Evolutionary conservation across 2,113 vertebrate species (phyloP), one percentile per base, ranked within the genome.

Genomic region (Daboia siamensis): DNA sequence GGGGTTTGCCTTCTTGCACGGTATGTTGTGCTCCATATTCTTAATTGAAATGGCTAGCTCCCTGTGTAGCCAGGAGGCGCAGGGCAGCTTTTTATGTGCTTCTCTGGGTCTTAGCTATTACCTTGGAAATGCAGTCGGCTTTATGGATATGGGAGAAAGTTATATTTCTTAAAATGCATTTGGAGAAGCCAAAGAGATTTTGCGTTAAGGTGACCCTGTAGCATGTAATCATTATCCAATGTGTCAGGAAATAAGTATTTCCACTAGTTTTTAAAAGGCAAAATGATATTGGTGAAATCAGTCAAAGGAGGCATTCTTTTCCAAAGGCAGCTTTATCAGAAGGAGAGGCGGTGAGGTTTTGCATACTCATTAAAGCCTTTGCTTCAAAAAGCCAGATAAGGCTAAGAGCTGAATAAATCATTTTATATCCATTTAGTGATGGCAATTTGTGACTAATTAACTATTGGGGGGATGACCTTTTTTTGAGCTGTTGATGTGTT

Each of bases 1-100:
- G 33, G 69, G 74, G 74, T 80, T 94, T 1, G 0, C 92, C 3
- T 88, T 93, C 44, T 91, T 7, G 0, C 33, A 21, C 74, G 3
- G 74, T 80, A 59, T 90, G 94, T 95, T 92, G 92, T 91, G 92
- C 91, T 92, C 94, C 94, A 90, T 86, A 91, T 93, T 95, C 93
- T 93, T 97, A 96, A 96, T 96, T 96, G 96, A 97, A 96, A 95
- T 93, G 94, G 94, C 96, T 95, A 91, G 90, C 88, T 96, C 95
- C 96, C 95, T 0, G 61, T 94, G 94, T 95, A 61, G 91, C 1
- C 59, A 74, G 80, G 93, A 95, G 91, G 93, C 93, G 85, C 88
- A 92, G 90, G 94, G 93, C 88, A 96, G 93, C 92, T 87, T 94
- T 95, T 97, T 93, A 93, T 90, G 94, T 93, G 90, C 91, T 93